Conservation (phyloP, 2,113 vertebrate genomes). For the Chaenocephalus aceratus region DNA sequence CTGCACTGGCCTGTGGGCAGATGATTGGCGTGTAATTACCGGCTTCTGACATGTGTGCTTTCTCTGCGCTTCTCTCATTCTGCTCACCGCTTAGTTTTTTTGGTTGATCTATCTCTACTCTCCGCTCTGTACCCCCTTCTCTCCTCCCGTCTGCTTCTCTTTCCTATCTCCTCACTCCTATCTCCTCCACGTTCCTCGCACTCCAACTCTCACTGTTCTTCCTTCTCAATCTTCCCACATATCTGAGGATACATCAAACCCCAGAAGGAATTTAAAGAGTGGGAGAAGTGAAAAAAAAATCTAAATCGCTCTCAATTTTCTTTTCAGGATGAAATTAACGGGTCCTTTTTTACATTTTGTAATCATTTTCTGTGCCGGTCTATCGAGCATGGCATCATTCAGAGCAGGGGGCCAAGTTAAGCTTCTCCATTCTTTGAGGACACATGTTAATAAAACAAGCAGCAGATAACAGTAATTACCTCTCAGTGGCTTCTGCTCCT, state of each 20-base stretch:
- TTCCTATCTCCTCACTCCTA: conserved; percentile 23
- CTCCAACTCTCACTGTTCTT: conserved; percentile 42
- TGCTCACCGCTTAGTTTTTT: conserved; percentile 48
- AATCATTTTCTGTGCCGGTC: conserved; percentile 73
- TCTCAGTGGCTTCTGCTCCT: conserved; percentile 76
- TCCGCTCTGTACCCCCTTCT: conserved; percentile 28
- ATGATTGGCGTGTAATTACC: conserved; percentile 85
- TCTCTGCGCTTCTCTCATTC: conserved; percentile 46
- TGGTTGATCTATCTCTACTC: conserved; percentile 46
- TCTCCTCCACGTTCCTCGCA: conserved; percentile 22
- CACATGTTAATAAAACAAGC: conserved; percentile 85
- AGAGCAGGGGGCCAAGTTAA: conserved; percentile 69
- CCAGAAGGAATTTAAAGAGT: conserved; percentile 48
- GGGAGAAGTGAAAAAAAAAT: background rate
- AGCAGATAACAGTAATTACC: conserved; percentile 87
- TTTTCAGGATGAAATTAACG: conserved; percentile 42
- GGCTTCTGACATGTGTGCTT: conserved; percentile 68
- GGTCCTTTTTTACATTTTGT: conserved; percentile 50
- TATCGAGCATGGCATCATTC: conserved; percentile 77
- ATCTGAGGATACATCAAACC: conserved; percentile 53
- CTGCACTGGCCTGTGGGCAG: conserved; percentile 69
- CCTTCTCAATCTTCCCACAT: conserved; percentile 14
- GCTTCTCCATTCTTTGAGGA: conserved; percentile 82
- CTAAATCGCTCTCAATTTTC: conserved; percentile 30
- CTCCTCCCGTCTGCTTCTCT: conserved; percentile 23